Evolutionary conservation across 1,140 invertebrate genomes (phyloP), one percentile per base, ranked within the genome.

Genomic region (Anastrepha obliqua): DNA sequence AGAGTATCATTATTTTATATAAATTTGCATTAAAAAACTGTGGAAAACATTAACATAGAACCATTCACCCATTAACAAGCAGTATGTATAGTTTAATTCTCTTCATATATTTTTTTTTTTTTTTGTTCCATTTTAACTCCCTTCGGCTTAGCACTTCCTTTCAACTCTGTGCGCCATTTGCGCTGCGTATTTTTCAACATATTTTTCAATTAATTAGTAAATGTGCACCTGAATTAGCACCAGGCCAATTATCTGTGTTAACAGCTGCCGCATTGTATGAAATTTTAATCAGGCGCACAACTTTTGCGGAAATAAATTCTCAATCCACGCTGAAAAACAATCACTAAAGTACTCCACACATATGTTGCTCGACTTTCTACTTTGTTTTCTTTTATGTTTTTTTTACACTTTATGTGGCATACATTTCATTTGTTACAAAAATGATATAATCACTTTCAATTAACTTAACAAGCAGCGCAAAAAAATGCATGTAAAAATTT

Each of bases 201-300:
- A 44, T 44, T 47, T 62, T 29, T n/a, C 47, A 81, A 81, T 81
- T 81, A 55, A 81, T 81, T 81, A 81, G 74, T 81, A 81, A 81
- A 81, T 81, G 17, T 81, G 47, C 74, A 55, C n/a, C 47, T 81
- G 44, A 55, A 29, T 55, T 81, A 55, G 74, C 74, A 81, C 0
- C 44, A 20, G 17, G n/a, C 74, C 47, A 6, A 17, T 17, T n/a
- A 55, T 81, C 47, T 81, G 47, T 7, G 74, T 0, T 42, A 81
- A 51, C 47, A 81, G 74, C 74, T 55, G 74, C n/a, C 29, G 74
- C 74, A 51, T 13, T 55, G 47, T 51, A 4, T 51, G 47, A 20
- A 20, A 81, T 58, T 81, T 81, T 81, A 74, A 81, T 81, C 74
- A 55, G 20, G 47, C 64, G n/a, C 47, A 81, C 51, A 81, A 9